Base-by-base conservation (phyloP, 2,888 invertebrate species). In the Parthenolecanium corni region DNA sequence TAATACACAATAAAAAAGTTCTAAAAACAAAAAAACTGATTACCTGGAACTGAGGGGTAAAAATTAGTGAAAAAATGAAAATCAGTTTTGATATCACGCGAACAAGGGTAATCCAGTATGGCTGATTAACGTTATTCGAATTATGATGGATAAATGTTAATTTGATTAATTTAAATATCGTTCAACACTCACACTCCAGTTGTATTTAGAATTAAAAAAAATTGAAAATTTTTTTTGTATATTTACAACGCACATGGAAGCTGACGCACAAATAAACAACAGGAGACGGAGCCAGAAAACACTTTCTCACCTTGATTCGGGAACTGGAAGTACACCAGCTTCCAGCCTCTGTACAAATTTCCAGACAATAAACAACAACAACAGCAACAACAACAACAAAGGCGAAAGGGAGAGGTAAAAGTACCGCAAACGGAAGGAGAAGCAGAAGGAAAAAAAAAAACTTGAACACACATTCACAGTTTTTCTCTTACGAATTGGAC, bases 261-360 rank as follows among this genome's bases (percentile, higher is more conserved):
- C 51, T 51, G 49, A 47, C 51, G 49, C 61, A 40, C 61, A 61
- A 61, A 61, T 61, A 61, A 61, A 61, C 61, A 51, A 61, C 61
- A 61, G 51, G 61, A 61, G 61, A 61, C 49, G 61, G 61, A 61
- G 31, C 31, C 31, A 47, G 49, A 61, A 61, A 61, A 61, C 51
- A 61, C 61, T 61, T 61, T 61, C 61, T 61, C 61, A 61, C 61
- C 61, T 58, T 36, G 61, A 21, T 49, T 61, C 61, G 61, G 61
- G 61, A 61, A 61, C 61, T 61, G 61, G 61, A 61, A 49, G 61
- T 61, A 31, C 31, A 23, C 20, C 61, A 61, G 51, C 61, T 61
- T 61, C 61, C 61, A 61, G 61, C 49, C 44, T 42, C 57, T 24
- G 57, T 44, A 57, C 57, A 57, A 40, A 44, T 44, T 23, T 23